Evolutionary conservation across 2,113 vertebrate genomes (phyloP).

Genomic region (human (Homo sapiens)): GRCh38 chr14:66087001-66087500

Average conservation of each 20-base stretch:
- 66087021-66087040: background rate
- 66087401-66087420: background rate
- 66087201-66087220: background rate
- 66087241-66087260: slow-evolving; percentile 4
- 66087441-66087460: background rate
- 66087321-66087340: slow-evolving; percentile 48
- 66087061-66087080: background rate
- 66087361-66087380: slow-evolving; percentile 16
- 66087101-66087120: background rate
- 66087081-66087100: background rate
- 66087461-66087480: background rate
- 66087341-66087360: slow-evolving; percentile 59
- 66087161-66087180: slow-evolving; percentile 35
- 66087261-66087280: slow-evolving; percentile 32
- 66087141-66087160: background rate
- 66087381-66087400: background rate
- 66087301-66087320: slow-evolving; percentile 52
- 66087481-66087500: background rate
- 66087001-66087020: background rate
- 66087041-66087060: background rate
- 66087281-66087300: slow-evolving; percentile 24
- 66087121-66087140: background rate
- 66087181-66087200: slow-evolving; percentile 24
- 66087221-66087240: slow-evolving; percentile 25
- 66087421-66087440: background rate